Percentiles rank a stretch among this genome's conserved stretches.
Evolutionary conservation across 2,797 vertebrate genomes (phyloP).

Genomic region (Perdix hodgsoniae): DNA sequence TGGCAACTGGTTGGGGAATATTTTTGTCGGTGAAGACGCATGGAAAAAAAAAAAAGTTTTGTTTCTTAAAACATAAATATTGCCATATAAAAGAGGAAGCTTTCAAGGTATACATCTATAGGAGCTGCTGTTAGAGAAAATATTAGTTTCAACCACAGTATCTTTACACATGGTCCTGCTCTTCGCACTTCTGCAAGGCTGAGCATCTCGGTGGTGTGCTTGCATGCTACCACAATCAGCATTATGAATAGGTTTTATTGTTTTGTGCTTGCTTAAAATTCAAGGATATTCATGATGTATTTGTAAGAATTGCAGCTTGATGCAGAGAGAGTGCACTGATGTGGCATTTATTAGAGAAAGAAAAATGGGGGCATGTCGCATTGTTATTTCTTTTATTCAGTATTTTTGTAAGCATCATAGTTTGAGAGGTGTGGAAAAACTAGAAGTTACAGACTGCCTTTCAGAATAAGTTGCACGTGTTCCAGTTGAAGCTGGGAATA

Average conservation of each 20-base stretch:
- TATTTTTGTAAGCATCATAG: not conserved
- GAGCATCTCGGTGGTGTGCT: not conserved
- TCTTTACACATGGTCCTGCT: accelerated
- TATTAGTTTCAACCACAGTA: not conserved
- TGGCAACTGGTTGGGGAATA: not conserved
- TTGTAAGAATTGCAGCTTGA: not conserved
- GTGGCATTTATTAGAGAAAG: not conserved
- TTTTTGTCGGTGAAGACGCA: not conserved
- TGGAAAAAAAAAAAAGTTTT: not conserved
- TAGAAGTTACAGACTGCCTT: not conserved
- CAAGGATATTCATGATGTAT: not conserved
- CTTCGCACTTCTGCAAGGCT: not conserved
- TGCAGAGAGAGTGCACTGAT: accelerated
- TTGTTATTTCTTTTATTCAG: not conserved
- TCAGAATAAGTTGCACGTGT: not conserved
- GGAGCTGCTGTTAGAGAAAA: not conserved
- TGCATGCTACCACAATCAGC: not conserved
- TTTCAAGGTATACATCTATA: not conserved
- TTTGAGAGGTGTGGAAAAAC: not conserved
- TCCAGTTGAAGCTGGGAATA: not conserved
- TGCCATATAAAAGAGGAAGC: not conserved
- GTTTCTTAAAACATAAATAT: not conserved
- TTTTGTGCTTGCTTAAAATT: not conserved
- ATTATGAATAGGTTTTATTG: not conserved
- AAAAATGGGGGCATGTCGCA: not conserved